Conservation (phyloP, 2,888 invertebrate genomes). For the Tenodera sinensis region DNA sequence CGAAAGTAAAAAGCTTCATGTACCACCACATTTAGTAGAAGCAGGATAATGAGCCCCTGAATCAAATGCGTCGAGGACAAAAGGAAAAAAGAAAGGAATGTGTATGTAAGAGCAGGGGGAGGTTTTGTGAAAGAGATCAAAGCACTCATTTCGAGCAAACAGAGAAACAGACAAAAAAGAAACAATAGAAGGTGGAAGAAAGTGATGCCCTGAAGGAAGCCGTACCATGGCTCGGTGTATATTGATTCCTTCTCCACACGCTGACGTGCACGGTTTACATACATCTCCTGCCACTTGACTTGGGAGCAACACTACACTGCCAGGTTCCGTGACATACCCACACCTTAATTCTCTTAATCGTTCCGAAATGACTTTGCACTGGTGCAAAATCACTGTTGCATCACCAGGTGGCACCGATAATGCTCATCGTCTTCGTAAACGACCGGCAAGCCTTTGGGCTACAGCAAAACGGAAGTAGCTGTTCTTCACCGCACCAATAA, state of each 20-base stretch:
- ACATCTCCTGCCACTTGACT: background rate
- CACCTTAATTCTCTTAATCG: background rate
- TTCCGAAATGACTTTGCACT: background rate
- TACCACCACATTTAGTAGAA: background rate
- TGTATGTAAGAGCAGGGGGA: background rate
- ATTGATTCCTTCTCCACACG: background rate
- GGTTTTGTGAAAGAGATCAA: background rate
- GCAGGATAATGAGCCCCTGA: background rate
- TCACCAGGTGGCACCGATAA: too few species aligned
- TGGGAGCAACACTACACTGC: background rate
- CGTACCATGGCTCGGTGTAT: background rate
- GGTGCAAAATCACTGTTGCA: too few species aligned
- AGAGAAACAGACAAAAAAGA: background rate
- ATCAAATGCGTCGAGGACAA: background rate
- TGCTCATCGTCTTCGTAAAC: too few species aligned
- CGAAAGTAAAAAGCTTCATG: background rate
- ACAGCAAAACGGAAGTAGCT: too few species aligned
- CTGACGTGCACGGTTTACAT: background rate
- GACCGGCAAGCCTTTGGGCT: too few species aligned
- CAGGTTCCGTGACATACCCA: too few species aligned
- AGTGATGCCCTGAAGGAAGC: background rate
- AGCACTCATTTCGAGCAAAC: background rate
- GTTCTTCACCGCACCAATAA: too few species aligned
- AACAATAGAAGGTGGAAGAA: background rate
- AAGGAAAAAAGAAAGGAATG: background rate